Evolutionary conservation across 2,113 vertebrate species (phyloP).

Genomic region (Jacana jacana): DNA sequence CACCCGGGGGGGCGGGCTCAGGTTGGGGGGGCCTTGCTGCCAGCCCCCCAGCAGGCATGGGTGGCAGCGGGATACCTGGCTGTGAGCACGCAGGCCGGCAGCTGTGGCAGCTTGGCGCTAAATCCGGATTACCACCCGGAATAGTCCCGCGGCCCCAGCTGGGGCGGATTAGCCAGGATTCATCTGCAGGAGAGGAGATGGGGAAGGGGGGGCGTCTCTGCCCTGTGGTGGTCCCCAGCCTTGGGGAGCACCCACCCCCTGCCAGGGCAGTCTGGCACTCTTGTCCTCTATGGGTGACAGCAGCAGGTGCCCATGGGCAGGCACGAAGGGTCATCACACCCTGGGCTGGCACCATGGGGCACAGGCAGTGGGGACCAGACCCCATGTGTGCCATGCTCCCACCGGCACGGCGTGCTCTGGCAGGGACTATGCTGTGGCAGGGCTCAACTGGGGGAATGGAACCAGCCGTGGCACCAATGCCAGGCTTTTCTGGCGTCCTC

Average conservation of each 20-base stretch:
- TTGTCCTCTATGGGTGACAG: rapidly evolving
- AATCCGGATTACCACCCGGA: conserved; percentile 60
- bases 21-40: not conserved
- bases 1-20: not conserved
- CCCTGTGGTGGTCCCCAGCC: not conserved
- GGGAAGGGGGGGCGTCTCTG: not conserved
- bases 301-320: not conserved
- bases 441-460: rapidly evolving
- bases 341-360: rapidly evolving
- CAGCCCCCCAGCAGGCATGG: not conserved
- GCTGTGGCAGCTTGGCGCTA: conserved; percentile 6
- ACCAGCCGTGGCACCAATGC: rapidly evolving
- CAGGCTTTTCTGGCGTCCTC: not conserved
- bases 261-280: not conserved
- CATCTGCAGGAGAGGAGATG: not conserved
- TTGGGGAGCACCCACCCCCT: not conserved
- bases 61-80: not conserved
- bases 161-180: conserved; percentile 15
- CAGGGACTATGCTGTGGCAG: rapidly evolving
- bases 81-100: not conserved
- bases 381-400: rapidly evolving
- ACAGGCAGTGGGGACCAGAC: not conserved
- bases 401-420: rapidly evolving
- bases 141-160: not conserved
- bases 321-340: rapidly evolving